These are phyloP conservation scores for Carassius gibelio DNA, from an alignment of 2,113 vertebrate species.

Conservation along the genomic window DNA sequence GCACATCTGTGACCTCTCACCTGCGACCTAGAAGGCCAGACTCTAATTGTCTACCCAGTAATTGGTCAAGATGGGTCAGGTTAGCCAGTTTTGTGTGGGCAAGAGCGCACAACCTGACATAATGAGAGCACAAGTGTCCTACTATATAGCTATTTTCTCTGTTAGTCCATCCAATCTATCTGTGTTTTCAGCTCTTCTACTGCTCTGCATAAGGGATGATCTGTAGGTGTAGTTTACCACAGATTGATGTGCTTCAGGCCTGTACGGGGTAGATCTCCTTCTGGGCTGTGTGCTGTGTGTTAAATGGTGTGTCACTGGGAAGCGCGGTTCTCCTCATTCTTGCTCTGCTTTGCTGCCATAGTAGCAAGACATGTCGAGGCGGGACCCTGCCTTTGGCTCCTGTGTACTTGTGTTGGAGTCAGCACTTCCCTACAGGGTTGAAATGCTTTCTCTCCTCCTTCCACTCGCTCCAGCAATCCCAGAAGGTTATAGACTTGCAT, in stretches of 20 bases:
- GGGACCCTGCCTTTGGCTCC: conserved; percentile 12
- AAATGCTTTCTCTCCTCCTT: neutral
- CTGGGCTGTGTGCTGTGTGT: conserved; percentile 40
- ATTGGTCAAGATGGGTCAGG: conserved; percentile 45
- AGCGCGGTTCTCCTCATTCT: conserved; percentile 25
- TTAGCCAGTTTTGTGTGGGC: conserved; percentile 16
- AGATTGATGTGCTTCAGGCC: conserved; percentile 35
- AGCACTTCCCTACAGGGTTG: conserved; percentile 17
- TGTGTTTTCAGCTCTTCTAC: neutral
- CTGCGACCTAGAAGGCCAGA: conserved; percentile 23
- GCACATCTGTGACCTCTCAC: conserved; percentile 41
- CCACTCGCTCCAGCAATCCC: conserved; percentile 5
- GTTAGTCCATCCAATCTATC: neutral
- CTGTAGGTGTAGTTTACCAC: conserved; percentile 8
- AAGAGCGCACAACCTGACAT: neutral
- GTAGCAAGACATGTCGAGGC: neutral
- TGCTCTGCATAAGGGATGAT: conserved; percentile 25
- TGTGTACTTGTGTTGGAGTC: conserved; percentile 1
- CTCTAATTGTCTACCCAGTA: conserved; percentile 30
- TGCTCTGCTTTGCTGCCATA: neutral
- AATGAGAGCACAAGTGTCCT: neutral
- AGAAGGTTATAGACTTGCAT: conserved; percentile 22
- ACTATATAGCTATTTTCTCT: neutral
- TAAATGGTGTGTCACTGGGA: conserved; percentile 48
- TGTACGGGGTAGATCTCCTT: conserved; percentile 9